Conservation (phyloP, 2,797 vertebrate genomes). For the Halcyon leucocephala region DNA sequence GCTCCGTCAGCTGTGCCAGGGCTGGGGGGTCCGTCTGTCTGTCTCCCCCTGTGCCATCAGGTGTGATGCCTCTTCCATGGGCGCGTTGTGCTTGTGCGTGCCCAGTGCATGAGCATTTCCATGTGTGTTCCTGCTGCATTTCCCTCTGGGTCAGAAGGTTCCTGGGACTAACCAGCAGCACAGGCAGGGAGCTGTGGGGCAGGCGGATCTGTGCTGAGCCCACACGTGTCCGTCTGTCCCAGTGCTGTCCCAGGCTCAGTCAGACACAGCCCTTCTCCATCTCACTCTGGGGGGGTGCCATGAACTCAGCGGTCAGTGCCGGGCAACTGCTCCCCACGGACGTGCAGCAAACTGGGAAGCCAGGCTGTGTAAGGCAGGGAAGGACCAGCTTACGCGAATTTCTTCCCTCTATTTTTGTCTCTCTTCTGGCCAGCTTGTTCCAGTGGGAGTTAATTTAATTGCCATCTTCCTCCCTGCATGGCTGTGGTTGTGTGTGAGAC, state of each 20-base stretch:
- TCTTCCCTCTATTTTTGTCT: slow-evolving; percentile 2
- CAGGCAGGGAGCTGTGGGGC: background rate
- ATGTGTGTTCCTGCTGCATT: accelerated
- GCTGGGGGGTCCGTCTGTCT: background rate
- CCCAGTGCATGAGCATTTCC: background rate
- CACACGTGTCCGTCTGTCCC: accelerated
- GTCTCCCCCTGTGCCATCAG: background rate
- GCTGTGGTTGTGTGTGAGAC: slow-evolving; percentile 18
- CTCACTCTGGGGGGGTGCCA: accelerated
- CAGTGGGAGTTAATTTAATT: slow-evolving; percentile 51
- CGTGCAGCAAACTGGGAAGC: accelerated
- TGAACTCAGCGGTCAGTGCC: background rate
- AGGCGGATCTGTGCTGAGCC: background rate
- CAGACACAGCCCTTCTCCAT: background rate
- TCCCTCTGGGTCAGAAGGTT: background rate
- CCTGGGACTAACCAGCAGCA: background rate
- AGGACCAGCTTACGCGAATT: background rate
- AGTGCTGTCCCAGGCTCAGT: background rate
- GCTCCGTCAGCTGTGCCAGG: background rate
- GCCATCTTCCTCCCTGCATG: background rate
- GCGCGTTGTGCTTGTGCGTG: background rate
- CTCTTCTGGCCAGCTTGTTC: slow-evolving; percentile 5
- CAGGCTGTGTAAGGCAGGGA: background rate
- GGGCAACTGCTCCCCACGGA: accelerated
- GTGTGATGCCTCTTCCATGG: background rate